These are phyloP conservation scores for Lagria hirta DNA, from an alignment of 2,888 invertebrate species.

Conservation along the genomic window DNA sequence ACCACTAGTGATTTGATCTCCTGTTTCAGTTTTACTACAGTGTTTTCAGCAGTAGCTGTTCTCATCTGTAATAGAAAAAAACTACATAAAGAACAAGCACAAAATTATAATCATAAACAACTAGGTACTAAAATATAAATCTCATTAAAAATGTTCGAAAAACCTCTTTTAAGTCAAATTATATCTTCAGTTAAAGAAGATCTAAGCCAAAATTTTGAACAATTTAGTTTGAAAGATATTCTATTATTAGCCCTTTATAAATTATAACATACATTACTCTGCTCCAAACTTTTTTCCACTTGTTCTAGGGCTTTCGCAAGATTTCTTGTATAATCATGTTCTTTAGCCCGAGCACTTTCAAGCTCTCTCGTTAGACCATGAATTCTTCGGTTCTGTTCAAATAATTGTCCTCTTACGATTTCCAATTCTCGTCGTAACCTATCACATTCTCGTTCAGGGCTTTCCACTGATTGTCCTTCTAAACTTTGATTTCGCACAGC, in stretches of 20 bases:
- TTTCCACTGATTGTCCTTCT: slow-evolving; percentile 38
- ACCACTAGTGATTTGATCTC: slow-evolving; percentile 73
- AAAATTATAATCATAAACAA: slow-evolving; percentile 6
- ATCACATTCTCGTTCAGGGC: slow-evolving; percentile 50
- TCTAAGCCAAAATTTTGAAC: no score
- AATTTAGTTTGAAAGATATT: no score
- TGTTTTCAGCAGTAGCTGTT: slow-evolving; percentile 63
- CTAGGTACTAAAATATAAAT: slow-evolving; percentile 9
- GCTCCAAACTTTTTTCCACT: slow-evolving; percentile 61
- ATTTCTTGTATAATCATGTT: slow-evolving; percentile 58
- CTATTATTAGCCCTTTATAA: no score
- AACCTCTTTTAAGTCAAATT: no score
- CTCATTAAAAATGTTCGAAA: no score
- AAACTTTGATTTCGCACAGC: slow-evolving; percentile 56
- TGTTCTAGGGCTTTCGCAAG: slow-evolving; percentile 61
- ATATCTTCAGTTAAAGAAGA: no score
- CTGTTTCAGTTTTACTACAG: slow-evolving; percentile 65
- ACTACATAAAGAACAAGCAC: slow-evolving; percentile 10
- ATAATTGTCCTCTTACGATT: slow-evolving; percentile 57
- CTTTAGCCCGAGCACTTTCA: slow-evolving; percentile 56
- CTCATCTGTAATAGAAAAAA: slow-evolving; percentile 57
- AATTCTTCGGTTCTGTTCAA: slow-evolving; percentile 58
- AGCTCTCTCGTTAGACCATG: slow-evolving; percentile 60
- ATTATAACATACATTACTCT: slow-evolving; percentile 56
- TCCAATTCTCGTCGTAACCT: slow-evolving; percentile 61